A percentile compares a stretch with the other conserved stretches of the same genome.
Evolutionary conservation across 2,113 vertebrate genomes (phyloP).

Genomic region (Corythoichthys haematopterus): DNA sequence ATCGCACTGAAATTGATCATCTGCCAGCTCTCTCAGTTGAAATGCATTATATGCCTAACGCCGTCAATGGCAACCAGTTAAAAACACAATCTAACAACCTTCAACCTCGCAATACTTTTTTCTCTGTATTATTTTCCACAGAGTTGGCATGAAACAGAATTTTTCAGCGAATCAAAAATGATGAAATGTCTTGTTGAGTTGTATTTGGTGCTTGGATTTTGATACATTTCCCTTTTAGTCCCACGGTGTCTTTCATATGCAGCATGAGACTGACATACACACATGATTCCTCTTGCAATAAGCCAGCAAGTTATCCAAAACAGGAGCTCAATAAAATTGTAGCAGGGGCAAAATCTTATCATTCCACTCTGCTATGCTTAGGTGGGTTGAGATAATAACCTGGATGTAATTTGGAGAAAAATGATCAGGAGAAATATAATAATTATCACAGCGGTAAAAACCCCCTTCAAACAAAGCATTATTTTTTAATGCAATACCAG

Average conservation of each 20-base stretch:
- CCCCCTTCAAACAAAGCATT: constrained; percentile 12
- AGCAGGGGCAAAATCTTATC: constrained; percentile 9
- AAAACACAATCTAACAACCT: background rate
- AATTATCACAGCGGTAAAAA: constrained; percentile 19
- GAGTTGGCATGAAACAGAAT: constrained; percentile 38
- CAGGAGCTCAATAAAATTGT: constrained; percentile 20
- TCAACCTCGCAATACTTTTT: constrained; percentile 25
- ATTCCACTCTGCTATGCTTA: constrained; percentile 35
- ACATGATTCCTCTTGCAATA: constrained; percentile 54
- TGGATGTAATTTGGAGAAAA: constrained; percentile 30
- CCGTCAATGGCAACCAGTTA: background rate
- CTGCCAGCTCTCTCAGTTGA: no score
- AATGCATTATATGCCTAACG: no score
- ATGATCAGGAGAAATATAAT: constrained; percentile 29
- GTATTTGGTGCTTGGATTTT: constrained; percentile 38
- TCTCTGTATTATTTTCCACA: constrained; percentile 39
- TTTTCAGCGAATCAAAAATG: constrained; percentile 48
- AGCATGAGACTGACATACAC: constrained; percentile 48
- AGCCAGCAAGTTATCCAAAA: constrained; percentile 40
- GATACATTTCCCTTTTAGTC: constrained; percentile 45
- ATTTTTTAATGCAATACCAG: background rate
- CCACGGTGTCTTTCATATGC: constrained; percentile 44
- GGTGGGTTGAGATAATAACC: constrained; percentile 31
- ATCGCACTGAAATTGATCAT: no score
- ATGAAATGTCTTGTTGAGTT: constrained; percentile 37